Base-by-base conservation (phyloP, 1,140 invertebrate genomes). In the Pachypsylla venusta region DNA sequence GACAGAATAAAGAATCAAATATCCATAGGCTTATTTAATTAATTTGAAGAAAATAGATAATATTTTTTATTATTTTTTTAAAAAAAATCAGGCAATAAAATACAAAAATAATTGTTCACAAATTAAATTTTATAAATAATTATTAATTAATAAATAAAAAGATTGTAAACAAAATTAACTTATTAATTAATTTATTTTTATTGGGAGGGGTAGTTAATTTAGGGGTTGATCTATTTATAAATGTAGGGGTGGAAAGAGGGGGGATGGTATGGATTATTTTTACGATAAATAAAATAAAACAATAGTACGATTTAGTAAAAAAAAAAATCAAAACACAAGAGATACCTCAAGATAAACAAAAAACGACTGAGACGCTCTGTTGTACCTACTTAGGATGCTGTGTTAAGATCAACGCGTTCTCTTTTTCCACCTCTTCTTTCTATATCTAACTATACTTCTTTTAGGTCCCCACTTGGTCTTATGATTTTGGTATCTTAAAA, bases 221-320 rank as follows among this genome's bases (percentile, higher is more conserved):
- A n/a, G 22, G 22, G 42, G 42, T n/a, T 48, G 16, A 22, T 19
- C 22, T 22, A n/a, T 48, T 35, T 35, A 12, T 3, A 10, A 48
- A 48, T 48, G 42, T 48, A 48, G 42, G 42, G 42, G 42, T 48
- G 42, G 42, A 48, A 48, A n/a, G 42, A 48, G 42, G 42, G 22
- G 42, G 42, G 42, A 22, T 4, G 4, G 22, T 4, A 19, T 35
- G 16, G 16, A 19, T 48, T n/a, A 48, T 19, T n/a, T 19, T 48
- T 48, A 48, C 42, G 42, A 5, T 4, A 48, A 4, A 48, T 4
- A 48, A 48, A 48, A 48, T 19, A n/a, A 48, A 48, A 48, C 16
- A 5, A 48, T 5, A 48, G 22, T 48, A 48, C 42, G 42, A 35
- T 12, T 35, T 16, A 35, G 10, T 10, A 16, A n/a, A 19, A 48